These are phyloP conservation scores for Tupaia chinensis DNA, from an alignment of 2,113 vertebrate genomes.

Conservation along the genomic window DNA sequence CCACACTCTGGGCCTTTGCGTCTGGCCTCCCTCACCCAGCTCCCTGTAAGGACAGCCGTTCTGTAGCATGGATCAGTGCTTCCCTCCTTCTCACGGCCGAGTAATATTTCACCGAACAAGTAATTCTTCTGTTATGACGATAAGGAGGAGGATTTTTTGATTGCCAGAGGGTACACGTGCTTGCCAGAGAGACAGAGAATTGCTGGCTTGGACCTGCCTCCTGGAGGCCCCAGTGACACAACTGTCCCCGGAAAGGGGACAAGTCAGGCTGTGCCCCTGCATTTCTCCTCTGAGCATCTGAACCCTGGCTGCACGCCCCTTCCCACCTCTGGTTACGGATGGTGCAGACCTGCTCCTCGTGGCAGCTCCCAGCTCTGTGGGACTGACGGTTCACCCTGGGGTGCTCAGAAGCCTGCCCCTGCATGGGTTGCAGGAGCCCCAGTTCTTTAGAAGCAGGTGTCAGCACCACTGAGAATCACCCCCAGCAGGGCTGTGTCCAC, in stretches of 20 bases:
- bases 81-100: not conserved
- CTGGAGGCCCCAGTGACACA: not conserved
- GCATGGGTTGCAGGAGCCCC: not conserved
- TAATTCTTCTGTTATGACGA: not conserved
- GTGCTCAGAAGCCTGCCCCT: not conserved
- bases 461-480: not conserved
- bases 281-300: not conserved
- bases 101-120: not conserved
- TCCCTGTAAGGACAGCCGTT: not conserved
- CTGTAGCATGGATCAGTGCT: not conserved
- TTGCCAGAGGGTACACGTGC: too few relatives aligned
- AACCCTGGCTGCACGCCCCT: not conserved
- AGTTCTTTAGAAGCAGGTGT: too few relatives aligned
- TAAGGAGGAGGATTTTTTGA: too few relatives aligned
- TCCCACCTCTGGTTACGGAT: not conserved
- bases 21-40: not conserved
- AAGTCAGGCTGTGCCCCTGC: not conserved
- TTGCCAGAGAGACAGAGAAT: not conserved
- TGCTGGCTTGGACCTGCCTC: not conserved
- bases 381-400: not conserved
- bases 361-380: not conserved
- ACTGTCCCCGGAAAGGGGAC: not conserved
- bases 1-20: rapidly evolving
- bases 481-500: not conserved
- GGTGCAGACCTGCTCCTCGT: not conserved